A percentile compares a stretch with the other conserved stretches of the same genome.
Evolutionary conservation across 2,113 vertebrate species (phyloP).

Genomic region (Phycodurus eques): DNA sequence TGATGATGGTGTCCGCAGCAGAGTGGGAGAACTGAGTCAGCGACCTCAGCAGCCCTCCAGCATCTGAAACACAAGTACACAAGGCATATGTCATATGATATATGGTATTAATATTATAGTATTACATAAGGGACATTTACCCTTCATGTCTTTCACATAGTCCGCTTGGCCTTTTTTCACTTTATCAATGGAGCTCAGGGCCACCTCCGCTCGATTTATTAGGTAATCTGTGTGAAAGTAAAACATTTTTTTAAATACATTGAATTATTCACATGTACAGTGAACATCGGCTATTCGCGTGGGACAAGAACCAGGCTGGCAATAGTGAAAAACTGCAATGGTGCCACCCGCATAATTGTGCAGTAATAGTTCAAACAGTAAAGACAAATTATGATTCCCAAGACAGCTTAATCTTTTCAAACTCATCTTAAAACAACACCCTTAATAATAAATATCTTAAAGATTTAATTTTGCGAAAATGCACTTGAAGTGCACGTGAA

Average conservation of each 20-base stretch:
- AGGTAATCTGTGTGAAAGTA: slow-evolving; percentile 82
- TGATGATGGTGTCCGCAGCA: slow-evolving; percentile 84
- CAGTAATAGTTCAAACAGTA: too few species aligned
- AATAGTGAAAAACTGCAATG: too few species aligned
- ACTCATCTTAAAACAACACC: too few species aligned
- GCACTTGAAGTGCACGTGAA: too few species aligned
- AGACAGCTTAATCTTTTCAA: too few species aligned
- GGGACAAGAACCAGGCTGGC: too few species aligned
- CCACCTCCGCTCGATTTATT: slow-evolving; percentile 82
- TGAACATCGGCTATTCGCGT: too few species aligned
- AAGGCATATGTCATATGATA: background rate
- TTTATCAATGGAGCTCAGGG: slow-evolving; percentile 78
- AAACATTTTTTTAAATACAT: slow-evolving; percentile 11
- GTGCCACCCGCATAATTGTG: too few species aligned
- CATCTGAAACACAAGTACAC: slow-evolving; percentile 72
- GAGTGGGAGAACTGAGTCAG: slow-evolving; percentile 89
- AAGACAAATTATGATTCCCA: too few species aligned
- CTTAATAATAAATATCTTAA: too few species aligned
- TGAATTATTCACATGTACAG: background rate
- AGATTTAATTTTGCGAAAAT: too few species aligned
- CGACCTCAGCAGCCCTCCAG: slow-evolving; percentile 80
- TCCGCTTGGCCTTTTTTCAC: slow-evolving; percentile 81
- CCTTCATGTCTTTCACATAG: slow-evolving; percentile 80
- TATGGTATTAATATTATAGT: background rate
- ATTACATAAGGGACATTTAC: slow-evolving; percentile 57